Percentiles rank a stretch among this genome's conserved stretches.
Evolutionary conservation across 37 sponge, comb jelly and placozoan genomes (phyloP).

Genomic region (Crambe crambe): DNA sequence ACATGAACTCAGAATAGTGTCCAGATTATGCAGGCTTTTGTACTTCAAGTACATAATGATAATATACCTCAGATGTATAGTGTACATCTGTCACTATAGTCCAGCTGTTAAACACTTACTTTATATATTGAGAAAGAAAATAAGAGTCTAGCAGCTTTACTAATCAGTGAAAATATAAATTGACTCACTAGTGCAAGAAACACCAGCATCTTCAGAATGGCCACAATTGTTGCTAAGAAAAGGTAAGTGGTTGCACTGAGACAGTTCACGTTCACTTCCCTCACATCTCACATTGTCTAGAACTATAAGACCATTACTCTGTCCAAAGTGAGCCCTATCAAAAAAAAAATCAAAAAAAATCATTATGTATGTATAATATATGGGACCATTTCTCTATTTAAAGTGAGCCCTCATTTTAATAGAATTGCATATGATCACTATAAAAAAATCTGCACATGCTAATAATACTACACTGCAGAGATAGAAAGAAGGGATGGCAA

Average conservation of each 20-base stretch:
- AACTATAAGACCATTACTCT: not conserved
- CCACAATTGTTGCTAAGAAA: conserved; percentile 22
- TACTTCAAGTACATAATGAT: no score
- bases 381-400: no score
- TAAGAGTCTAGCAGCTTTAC: no score
- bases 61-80: no score
- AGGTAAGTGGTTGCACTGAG: conserved; percentile 19
- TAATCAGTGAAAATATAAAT: not conserved
- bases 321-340: conserved; percentile 46
- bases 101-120: no score
- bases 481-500: no score
- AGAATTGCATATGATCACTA: not conserved
- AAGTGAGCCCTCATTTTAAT: not conserved
- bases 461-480: no score
- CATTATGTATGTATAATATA: no score
- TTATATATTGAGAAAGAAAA: no score
- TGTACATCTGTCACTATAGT: no score
- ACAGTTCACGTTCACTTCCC: conserved; percentile 41
- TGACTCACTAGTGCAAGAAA: conserved; percentile 60
- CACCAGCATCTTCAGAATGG: conserved; percentile 48
- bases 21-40: no score
- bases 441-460: not conserved
- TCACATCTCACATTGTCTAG: conserved; percentile 51
- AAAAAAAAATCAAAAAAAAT: not conserved
- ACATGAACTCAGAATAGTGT: no score